A percentile compares a stretch with the other conserved stretches of the same genome.
phyloP scores from a whole-genome alignment of 2,797 vertebrate genomes.

The Tinamus major region DNA sequence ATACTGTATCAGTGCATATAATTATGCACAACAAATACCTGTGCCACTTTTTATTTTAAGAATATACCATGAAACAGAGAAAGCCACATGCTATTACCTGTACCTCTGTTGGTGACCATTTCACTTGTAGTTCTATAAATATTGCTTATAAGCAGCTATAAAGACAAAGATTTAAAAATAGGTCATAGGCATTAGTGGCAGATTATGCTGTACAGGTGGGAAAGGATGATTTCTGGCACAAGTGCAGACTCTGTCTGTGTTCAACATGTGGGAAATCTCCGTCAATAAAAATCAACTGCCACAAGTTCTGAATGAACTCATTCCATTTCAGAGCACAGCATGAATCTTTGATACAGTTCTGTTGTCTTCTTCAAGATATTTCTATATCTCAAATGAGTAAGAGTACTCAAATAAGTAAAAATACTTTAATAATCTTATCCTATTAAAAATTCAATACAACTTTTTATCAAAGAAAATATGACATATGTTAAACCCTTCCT shows the following conservation, averaged over 20 bases:
- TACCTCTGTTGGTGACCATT: neutral
- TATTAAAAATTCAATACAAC: neutral
- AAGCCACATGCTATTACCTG: neutral
- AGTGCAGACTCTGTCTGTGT: neutral
- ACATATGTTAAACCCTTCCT: neutral
- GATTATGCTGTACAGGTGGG: constrained; percentile 55
- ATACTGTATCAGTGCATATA: neutral
- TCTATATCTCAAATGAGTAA: neutral
- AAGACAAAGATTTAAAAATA: constrained; percentile 47
- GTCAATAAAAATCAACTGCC: constrained; percentile 4
- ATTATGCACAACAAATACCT: neutral
- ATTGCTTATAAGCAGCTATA: neutral
- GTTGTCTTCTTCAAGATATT: neutral
- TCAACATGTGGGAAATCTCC: constrained; percentile 10
- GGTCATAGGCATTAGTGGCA: constrained; percentile 20
- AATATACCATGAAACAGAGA: neutral
- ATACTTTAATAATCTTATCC: neutral
- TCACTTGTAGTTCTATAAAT: neutral
- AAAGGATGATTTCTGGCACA: constrained; percentile 39
- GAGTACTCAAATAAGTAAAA: neutral
- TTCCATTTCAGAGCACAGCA: neutral
- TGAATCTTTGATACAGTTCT: neutral
- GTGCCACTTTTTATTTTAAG: neutral
- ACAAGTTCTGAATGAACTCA: neutral
- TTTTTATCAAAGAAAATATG: neutral